Evolutionary conservation across 2,797 vertebrate genomes (phyloP), one percentile per base, ranked within the genome.

Genomic region (Lophius americanus): DNA sequence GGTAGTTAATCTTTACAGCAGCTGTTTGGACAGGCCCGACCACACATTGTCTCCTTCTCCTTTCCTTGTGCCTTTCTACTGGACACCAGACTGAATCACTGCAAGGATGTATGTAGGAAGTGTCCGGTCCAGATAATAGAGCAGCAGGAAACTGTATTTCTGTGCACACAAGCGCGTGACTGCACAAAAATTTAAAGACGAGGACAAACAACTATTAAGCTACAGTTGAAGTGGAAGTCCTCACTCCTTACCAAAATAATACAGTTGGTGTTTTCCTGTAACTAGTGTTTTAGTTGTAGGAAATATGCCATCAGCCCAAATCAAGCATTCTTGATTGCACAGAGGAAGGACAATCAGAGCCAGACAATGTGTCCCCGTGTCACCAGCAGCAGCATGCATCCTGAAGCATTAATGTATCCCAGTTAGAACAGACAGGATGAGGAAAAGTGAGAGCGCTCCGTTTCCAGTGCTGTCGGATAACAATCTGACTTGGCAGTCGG

Each of bases 341-440:
- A 56, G 74, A 84, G 76, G 88, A 88, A 87, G 71, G 79, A 82
- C 86, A 88, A 87, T 87, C 86, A 82, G 67, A 77, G 42, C 43
- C 70, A 85, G 74, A 89, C 83, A 82, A 75, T 76, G 69, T 37
- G 1, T 9, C 43, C 53, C 55, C 72, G 70, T 59, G 68, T 79
- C 76, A 74, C 51, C 67, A 59, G 61, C 75, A 68, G 60, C 67
- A 56, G 57, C 14, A 8, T 10, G 52, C 73, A 71, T 83, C 76
- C 83, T 80, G 72, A 70, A 67, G 37, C 68, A 35, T 51, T 68
- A 66, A 75, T 74, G 76, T 56, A 59, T 85, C 79, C 73, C 67
- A 68, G 54, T 60, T 14, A 71, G 54, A 65, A 70, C 73, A 74
- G 56, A 55, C 68, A 79, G 82, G 84, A 73, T 79, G 62, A 74